A percentile compares a stretch with the other conserved stretches of the same genome.
Conservation (phyloP, 2,113 vertebrate genomes). For the Gambusia holbrooki region DNA sequence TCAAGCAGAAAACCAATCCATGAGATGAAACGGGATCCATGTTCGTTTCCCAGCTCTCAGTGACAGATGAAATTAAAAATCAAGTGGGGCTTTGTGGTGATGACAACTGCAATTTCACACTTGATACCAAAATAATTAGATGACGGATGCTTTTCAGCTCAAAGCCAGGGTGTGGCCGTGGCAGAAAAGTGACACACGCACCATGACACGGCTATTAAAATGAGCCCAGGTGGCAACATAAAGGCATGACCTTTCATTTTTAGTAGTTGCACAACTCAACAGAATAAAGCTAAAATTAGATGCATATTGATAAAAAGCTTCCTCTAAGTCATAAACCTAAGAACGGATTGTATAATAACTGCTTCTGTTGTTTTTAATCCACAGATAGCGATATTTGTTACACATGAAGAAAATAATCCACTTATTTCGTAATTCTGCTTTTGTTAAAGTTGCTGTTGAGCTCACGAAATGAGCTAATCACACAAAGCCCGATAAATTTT, state of each 20-base stretch:
- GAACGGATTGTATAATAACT: background rate
- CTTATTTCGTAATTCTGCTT: background rate
- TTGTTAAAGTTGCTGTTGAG: background rate
- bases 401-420: slow-evolving; percentile 9
- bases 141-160: slow-evolving; percentile 10
- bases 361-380: slow-evolving; percentile 5
- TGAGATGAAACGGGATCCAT: slow-evolving; percentile 38
- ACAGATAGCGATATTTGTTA: background rate
- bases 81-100: slow-evolving; percentile 5
- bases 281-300: background rate
- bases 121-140: slow-evolving; percentile 43
- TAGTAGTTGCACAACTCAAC: background rate
- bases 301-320: background rate
- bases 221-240: background rate
- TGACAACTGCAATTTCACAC: slow-evolving; percentile 42
- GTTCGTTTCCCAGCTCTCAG: background rate
- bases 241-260: background rate
- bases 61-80: slow-evolving; percentile 39
- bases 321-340: background rate
- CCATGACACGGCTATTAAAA: background rate
- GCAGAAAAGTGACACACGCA: background rate
- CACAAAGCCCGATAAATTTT: background rate
- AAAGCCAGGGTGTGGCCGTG: slow-evolving; percentile 1
- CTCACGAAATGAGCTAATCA: background rate
- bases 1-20: slow-evolving; percentile 46